Conservation (phyloP, 2,888 invertebrate species). For the Noctua comes region DNA sequence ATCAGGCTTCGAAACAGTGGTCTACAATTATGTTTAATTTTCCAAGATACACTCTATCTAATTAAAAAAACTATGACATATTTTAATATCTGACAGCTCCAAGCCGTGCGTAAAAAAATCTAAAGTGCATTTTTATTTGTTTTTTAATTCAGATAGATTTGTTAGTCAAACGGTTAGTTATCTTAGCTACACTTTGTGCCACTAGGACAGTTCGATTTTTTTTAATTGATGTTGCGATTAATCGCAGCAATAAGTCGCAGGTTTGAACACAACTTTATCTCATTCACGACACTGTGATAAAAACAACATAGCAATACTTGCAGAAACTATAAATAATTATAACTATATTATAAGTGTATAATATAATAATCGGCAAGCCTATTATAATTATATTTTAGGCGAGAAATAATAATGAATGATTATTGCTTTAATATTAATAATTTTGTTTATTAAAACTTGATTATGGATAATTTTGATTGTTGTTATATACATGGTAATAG, state of each 20-base stretch:
- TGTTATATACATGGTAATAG: no score
- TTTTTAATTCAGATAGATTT: background rate
- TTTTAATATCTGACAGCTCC: background rate
- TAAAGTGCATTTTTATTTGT: background rate
- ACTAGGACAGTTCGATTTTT: background rate
- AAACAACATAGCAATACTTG: conserved; percentile 51
- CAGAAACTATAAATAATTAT: conserved; percentile 52
- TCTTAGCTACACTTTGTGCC: background rate
- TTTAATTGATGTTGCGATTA: background rate
- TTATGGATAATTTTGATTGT: conserved; percentile 33
- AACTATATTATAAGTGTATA: conserved; percentile 46
- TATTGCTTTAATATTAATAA: conserved; percentile 39
- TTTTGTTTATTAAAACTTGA: conserved; percentile 30
- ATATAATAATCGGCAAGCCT: conserved; percentile 34
- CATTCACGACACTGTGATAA: conserved; percentile 68
- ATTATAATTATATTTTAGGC: conserved; percentile 13
- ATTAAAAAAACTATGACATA: background rate
- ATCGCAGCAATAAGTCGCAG: conserved; percentile 31
- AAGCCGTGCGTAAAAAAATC: background rate
- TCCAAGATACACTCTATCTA: no score
- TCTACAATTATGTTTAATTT: background rate
- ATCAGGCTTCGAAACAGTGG: background rate
- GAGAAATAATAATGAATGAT: conserved; percentile 22
- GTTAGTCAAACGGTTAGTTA: background rate
- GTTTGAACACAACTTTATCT: conserved; percentile 42